phyloP scores from a whole-genome alignment of 2,113 vertebrate genomes.

The Rhinolophus sinicus region DNA sequence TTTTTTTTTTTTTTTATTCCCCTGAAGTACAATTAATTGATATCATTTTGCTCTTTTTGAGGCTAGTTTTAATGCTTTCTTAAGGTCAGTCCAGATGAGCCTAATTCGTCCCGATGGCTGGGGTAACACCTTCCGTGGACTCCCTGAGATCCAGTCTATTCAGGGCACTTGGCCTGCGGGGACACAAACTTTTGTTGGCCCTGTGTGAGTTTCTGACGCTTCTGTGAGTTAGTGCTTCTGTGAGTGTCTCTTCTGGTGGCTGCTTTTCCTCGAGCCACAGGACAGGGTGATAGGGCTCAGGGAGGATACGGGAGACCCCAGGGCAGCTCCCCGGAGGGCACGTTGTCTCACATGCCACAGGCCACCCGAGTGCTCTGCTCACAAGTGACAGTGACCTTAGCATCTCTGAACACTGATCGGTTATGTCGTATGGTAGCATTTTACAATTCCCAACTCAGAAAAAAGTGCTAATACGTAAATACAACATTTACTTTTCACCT shows the following conservation, averaged over 20 bases:
- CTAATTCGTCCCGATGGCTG: rapidly evolving
- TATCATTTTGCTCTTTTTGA: neutral
- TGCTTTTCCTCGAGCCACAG: neutral
- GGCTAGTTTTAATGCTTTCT: neutral
- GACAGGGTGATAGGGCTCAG: neutral
- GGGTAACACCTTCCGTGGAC: neutral
- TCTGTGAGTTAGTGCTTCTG: neutral
- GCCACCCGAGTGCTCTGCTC: too few species aligned
- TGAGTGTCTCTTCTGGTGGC: neutral
- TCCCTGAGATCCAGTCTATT: too few species aligned
- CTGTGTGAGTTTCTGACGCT: neutral
- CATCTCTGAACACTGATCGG: too few species aligned
- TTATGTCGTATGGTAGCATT: too few species aligned
- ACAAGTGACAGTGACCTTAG: rapidly evolving
- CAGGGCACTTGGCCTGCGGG: rapidly evolving
- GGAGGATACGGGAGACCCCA: neutral
- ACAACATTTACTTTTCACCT: neutral
- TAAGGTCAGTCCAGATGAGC: neutral
- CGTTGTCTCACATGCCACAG: too few species aligned
- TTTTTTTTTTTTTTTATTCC: neutral
- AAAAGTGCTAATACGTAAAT: neutral
- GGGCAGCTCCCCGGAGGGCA: too few species aligned
- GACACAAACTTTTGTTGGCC: neutral
- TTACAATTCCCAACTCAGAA: neutral
- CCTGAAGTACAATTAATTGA: neutral